Conservation (phyloP, 2,113 vertebrate genomes). For the Engystomops pustulosus region DNA sequence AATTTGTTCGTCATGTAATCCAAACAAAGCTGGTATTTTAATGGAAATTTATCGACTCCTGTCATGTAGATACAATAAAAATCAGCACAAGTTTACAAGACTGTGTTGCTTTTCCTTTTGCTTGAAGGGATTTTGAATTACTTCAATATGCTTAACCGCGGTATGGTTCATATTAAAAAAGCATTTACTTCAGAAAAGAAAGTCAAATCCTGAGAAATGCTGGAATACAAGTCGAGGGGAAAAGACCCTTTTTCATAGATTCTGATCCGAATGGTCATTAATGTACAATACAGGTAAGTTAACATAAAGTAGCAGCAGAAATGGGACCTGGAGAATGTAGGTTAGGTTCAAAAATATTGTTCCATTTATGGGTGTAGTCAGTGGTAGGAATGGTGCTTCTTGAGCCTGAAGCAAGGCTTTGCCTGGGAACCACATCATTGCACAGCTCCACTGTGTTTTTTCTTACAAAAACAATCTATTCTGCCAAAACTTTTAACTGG, state of each 20-base stretch:
- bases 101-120: conserved; percentile 32
- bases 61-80: conserved; percentile 54
- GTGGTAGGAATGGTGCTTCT: too few relatives aligned
- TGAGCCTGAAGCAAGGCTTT: too few relatives aligned
- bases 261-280: background rate
- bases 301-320: too few relatives aligned
- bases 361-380: too few relatives aligned
- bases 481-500: too few relatives aligned
- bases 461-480: too few relatives aligned
- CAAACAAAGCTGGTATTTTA: conserved; percentile 47
- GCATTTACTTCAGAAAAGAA: conserved; percentile 34
- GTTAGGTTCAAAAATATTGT: too few relatives aligned
- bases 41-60: conserved; percentile 48
- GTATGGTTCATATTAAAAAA: conserved; percentile 53
- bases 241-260: too few relatives aligned
- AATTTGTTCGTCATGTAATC: conserved; percentile 40
- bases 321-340: too few relatives aligned
- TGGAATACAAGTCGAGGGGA: too few relatives aligned
- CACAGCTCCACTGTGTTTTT: too few relatives aligned
- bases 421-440: too few relatives aligned
- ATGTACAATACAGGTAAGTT: background rate
- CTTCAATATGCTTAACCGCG: conserved; percentile 46
- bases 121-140: conserved; percentile 49
- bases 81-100: conserved; percentile 49
- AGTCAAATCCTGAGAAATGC: background rate